Percentiles rank a stretch among this genome's conserved stretches.
Conservation (phyloP, 2,888 invertebrate species). For the Eupithecia tripunctaria region DNA sequence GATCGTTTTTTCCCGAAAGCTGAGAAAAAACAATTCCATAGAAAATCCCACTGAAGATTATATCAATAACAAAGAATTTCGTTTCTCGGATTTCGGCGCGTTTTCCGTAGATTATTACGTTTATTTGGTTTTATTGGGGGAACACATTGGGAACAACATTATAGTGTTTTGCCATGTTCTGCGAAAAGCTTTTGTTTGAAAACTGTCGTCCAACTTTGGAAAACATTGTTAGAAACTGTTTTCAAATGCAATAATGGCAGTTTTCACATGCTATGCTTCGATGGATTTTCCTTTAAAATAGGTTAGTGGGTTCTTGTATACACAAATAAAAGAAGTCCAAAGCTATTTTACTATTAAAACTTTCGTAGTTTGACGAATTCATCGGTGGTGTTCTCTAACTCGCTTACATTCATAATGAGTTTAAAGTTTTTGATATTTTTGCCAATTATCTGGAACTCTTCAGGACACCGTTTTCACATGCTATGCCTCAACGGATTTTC, state of each 20-base stretch:
- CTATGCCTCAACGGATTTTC: neutral
- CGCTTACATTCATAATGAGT: too few relatives aligned
- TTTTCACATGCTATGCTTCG: neutral
- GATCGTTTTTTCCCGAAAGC: neutral
- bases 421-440: neutral
- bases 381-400: too few relatives aligned
- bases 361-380: too few relatives aligned
- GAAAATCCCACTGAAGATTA: neutral
- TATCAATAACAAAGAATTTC: slow-evolving; percentile 1
- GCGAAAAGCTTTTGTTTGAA: slow-evolving; percentile 24
- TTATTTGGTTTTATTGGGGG: slow-evolving; percentile 34
- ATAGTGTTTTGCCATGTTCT: slow-evolving; percentile 7
- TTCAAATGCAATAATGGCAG: slow-evolving; percentile 6
- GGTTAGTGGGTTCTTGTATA: neutral
- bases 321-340: neutral
- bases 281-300: neutral
- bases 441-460: neutral
- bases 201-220: slow-evolving; percentile 12
- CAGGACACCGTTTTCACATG: neutral
- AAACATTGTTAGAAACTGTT: slow-evolving; percentile 9
- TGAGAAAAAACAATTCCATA: neutral
- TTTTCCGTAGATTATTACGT: slow-evolving; percentile 28
- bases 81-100: neutral
- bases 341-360: too few relatives aligned
- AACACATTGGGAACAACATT: slow-evolving; percentile 26